Conservation (phyloP, 2,888 invertebrate species). For the Villa cingulata region DNA sequence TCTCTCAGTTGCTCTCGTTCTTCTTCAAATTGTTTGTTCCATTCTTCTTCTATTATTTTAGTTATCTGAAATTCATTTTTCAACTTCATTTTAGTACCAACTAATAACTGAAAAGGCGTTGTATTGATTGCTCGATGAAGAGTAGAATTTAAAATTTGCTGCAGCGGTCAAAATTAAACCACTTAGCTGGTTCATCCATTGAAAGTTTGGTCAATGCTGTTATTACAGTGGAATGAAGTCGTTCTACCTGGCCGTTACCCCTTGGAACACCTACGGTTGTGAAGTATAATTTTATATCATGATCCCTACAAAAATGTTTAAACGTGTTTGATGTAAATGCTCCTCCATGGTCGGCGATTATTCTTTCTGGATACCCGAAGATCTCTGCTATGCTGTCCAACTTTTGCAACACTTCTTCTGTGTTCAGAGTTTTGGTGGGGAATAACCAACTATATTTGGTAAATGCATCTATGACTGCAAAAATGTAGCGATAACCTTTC, state of each 20-base stretch:
- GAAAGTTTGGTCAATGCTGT: conserved; percentile 9
- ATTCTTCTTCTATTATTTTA: too few relatives aligned
- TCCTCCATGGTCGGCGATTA: too few relatives aligned
- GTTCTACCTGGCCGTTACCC: conserved; percentile 13
- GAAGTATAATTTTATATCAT: conserved; percentile 5
- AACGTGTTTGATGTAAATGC: too few relatives aligned
- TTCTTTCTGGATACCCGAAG: too few relatives aligned
- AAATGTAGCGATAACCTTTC: too few relatives aligned
- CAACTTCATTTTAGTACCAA: not conserved
- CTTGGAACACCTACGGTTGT: conserved; percentile 9
- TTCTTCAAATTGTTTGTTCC: not conserved
- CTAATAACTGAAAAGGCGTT: conserved; percentile 2
- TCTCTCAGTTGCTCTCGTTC: conserved; percentile 4
- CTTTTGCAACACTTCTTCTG: too few relatives aligned
- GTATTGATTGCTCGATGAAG: not conserved
- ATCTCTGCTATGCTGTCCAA: too few relatives aligned
- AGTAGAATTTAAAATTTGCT: not conserved
- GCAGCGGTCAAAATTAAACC: conserved; percentile 12
- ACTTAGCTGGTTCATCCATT: conserved; percentile 16
- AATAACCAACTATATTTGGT: too few relatives aligned
- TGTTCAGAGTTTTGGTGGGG: too few relatives aligned
- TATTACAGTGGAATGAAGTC: conserved; percentile 8
- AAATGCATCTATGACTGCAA: too few relatives aligned
- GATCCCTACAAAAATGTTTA: too few relatives aligned
- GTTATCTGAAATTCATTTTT: conserved; percentile 1